Percentiles rank a stretch among this genome's conserved stretches.
These are phyloP conservation scores for Cinara cedri DNA, from an alignment of 2,888 invertebrate genomes.

Conservation along the genomic window DNA sequence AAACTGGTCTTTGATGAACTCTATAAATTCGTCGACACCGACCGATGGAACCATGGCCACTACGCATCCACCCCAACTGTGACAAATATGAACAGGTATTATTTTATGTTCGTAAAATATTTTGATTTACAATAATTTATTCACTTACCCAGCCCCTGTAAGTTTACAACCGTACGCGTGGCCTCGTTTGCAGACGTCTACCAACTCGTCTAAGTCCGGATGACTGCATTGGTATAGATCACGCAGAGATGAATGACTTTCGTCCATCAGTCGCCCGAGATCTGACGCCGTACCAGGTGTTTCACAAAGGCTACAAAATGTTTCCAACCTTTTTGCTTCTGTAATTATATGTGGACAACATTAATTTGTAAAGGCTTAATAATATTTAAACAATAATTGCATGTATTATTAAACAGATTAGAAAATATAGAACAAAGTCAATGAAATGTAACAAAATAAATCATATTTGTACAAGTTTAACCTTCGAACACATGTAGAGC, in stretches of 20 bases:
- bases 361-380: too few relatives aligned
- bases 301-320: conserved; percentile 74
- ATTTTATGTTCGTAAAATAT: not conserved
- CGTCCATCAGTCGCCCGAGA: conserved; percentile 83
- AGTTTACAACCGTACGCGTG: conserved; percentile 82
- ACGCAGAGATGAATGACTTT: conserved; percentile 85
- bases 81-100: not conserved
- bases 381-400: too few relatives aligned
- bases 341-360: too few relatives aligned
- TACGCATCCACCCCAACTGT: conserved; percentile 94
- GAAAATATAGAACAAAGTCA: too few relatives aligned
- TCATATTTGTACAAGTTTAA: too few relatives aligned
- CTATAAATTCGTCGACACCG: conserved; percentile 72
- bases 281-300: conserved; percentile 60
- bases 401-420: too few relatives aligned
- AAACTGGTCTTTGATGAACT: conserved; percentile 73
- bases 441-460: too few relatives aligned
- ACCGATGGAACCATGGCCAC: conserved; percentile 80
- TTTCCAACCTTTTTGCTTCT: conserved; percentile 85
- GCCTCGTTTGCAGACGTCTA: conserved; percentile 73
- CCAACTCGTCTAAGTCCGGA: conserved; percentile 81
- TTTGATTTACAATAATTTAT: not conserved
- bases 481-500: conserved; percentile 88
- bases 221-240: conserved; percentile 93
- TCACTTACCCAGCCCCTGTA: conserved; percentile 84